Base-by-base conservation (phyloP, 1,140 invertebrate species). In the Chlorops oryzae region DNA sequence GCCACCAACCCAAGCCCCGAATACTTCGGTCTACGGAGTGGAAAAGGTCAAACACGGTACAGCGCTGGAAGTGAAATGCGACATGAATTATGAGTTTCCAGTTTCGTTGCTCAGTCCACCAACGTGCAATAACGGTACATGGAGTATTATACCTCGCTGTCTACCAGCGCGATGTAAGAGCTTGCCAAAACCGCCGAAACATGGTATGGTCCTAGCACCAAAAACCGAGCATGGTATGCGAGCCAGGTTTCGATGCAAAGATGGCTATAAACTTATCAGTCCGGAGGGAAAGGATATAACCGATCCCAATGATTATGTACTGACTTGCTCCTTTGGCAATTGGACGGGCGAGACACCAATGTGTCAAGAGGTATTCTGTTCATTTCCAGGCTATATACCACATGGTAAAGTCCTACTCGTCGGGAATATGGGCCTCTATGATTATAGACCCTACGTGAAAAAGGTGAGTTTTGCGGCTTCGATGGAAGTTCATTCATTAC, bases 361-460 rank as follows among this genome's bases (percentile, higher is more conserved):
- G 49, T 96, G 92, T 63, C 78, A 87, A 63, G 91, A 94, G 80
- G 90, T 96, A 1, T 96, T 88, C 61, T 98, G 95, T 70, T 87
- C 90, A 1, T 96, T 92, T 71, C 95, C 95, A 15, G 94, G 95
- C 2, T 85, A 86, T 52, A 84, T 98, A 37, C 78, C 85, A 43
- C 86, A 96, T 61, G 95, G 95, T 7, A 90, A 92, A 70, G 90
- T 98, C 1, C 76, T 96, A 12, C 74, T 98, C 1, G 92, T 98
- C 2, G 95, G 94, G 3, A 93, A 95, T 62, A 96, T 97, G 91
- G 95, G 95, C 0, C 80, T 95, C 25, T 98, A 98, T 70, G 93
- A 97, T 70, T 98, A 97, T 67, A 75, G 92, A n/a, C 88, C 92
- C 0, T 98, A 98, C 65, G 93, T 98, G 0, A 85, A 83, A 61